phyloP scores from a whole-genome alignment of 35 echinoderm and acorn worm genomes.

The Patiria miniata region DNA sequence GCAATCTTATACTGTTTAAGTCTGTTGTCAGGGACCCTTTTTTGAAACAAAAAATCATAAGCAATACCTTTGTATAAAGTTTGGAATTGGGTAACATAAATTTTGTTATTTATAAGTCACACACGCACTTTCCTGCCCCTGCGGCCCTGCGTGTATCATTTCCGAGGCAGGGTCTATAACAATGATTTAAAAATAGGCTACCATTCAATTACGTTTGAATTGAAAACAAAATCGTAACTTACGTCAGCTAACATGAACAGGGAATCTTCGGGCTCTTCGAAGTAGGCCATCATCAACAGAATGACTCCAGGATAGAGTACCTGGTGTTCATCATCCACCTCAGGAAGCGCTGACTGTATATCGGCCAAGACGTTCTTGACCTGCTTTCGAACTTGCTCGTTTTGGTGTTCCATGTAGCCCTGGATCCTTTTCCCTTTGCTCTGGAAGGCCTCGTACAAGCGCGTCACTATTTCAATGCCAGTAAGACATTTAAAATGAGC shows the following conservation, averaged over 20 bases:
- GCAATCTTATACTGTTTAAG: not conserved
- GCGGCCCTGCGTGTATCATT: too few relatives aligned
- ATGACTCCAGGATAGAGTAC: not conserved
- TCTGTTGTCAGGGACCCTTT: not conserved
- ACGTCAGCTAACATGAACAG: not conserved
- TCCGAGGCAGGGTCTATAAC: not conserved
- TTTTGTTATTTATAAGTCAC: not conserved
- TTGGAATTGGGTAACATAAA: not conserved
- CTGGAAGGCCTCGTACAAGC: not conserved
- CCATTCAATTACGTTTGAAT: not conserved
- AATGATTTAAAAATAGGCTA: not conserved
- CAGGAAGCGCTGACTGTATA: not conserved
- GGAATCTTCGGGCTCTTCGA: not conserved
- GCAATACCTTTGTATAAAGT: not conserved
- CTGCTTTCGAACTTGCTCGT: not conserved
- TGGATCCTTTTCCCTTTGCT: conserved; percentile 6
- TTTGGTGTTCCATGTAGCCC: not conserved
- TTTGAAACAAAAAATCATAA: not conserved
- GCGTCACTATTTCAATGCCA: not conserved
- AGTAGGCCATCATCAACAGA: conserved; percentile 24
- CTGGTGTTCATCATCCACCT: not conserved
- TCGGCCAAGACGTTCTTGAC: not conserved
- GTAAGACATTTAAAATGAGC: not conserved
- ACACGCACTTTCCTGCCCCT: not conserved
- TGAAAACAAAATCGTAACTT: not conserved